phyloP scores from a whole-genome alignment of 2,888 invertebrate genomes.

The Venustoraphidia nigricollis region DNA sequence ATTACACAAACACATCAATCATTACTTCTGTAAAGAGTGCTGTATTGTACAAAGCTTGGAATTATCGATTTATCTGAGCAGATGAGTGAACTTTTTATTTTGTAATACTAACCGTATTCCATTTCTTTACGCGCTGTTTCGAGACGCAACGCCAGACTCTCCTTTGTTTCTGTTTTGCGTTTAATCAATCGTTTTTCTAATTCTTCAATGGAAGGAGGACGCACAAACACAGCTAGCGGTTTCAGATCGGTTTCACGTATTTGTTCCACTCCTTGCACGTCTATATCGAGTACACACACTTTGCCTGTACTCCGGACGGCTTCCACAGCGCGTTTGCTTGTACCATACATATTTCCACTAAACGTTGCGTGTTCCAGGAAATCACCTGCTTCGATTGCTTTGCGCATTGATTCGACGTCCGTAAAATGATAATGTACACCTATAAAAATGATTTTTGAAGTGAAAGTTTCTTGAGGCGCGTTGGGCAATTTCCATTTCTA shows the following conservation, averaged over 20 bases:
- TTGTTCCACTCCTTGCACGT: conserved; percentile 85
- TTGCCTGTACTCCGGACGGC: conserved; percentile 65
- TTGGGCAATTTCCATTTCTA: no score
- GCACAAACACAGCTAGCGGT: conserved; percentile 76
- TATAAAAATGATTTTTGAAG: no score
- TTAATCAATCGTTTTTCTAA: conserved; percentile 56
- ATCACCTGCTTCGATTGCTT: conserved; percentile 58
- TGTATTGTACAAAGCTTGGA: no score
- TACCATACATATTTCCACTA: conserved; percentile 92
- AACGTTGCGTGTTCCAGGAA: conserved; percentile 88
- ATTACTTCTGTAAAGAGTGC: no score
- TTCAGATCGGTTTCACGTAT: conserved; percentile 69
- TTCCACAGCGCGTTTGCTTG: conserved; percentile 77
- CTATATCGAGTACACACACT: conserved; percentile 81
- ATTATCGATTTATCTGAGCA: no score
- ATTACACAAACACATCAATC: no score
- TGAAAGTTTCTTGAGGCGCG: no score
- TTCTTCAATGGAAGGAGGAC: conserved; percentile 74
- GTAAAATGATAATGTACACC: conserved; percentile 75
- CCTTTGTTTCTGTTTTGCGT: conserved; percentile 84
- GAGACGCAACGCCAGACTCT: conserved; percentile 63
- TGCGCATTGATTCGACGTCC: conserved; percentile 56
- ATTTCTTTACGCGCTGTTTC: conserved; percentile 67
- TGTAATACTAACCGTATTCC: conserved; percentile 46
- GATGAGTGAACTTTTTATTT: conserved; percentile 14